These are phyloP conservation scores for Noturus placidus DNA, from an alignment of 2,113 vertebrate genomes.

Conservation along the genomic window DNA sequence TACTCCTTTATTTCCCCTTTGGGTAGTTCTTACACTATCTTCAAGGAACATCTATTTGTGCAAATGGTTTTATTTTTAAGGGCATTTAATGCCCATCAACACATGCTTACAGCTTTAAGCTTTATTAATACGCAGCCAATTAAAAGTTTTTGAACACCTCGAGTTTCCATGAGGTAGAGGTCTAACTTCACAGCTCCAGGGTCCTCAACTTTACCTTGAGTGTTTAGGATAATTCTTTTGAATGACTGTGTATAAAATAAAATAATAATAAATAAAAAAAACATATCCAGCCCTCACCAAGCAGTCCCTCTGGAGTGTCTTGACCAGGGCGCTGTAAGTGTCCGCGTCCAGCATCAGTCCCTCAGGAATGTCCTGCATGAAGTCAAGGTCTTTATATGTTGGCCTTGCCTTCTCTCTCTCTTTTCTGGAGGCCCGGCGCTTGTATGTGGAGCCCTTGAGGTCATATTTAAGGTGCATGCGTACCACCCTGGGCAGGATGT, in stretches of 20 bases:
- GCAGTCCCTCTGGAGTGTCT: constrained; percentile 94
- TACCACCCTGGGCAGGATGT: constrained; percentile 89
- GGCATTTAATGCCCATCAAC: neutral
- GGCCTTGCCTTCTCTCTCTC: constrained; percentile 91
- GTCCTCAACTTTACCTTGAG: neutral
- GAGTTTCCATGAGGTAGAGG: neutral
- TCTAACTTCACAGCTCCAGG: neutral
- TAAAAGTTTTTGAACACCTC: neutral
- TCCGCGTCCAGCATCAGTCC: constrained; percentile 91
- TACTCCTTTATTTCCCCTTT: neutral
- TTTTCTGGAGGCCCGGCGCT: constrained; percentile 92
- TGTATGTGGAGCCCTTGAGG: constrained; percentile 97
- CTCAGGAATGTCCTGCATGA: constrained; percentile 90
- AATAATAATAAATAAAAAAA: neutral
- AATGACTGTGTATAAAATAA: neutral
- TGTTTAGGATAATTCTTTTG: neutral
- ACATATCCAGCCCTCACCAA: constrained; percentile 77
- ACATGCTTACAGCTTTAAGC: neutral
- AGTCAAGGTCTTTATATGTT: constrained; percentile 96
- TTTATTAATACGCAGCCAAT: neutral
- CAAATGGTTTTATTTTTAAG: neutral
- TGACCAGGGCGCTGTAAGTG: constrained; percentile 89
- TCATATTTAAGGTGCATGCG: constrained; percentile 98
- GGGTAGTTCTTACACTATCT: neutral
- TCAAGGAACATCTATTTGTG: neutral